These are phyloP conservation scores for Hirtodrosophila cameraria DNA, from an alignment of 2,888 invertebrate genomes.

Conservation along the genomic window DNA sequence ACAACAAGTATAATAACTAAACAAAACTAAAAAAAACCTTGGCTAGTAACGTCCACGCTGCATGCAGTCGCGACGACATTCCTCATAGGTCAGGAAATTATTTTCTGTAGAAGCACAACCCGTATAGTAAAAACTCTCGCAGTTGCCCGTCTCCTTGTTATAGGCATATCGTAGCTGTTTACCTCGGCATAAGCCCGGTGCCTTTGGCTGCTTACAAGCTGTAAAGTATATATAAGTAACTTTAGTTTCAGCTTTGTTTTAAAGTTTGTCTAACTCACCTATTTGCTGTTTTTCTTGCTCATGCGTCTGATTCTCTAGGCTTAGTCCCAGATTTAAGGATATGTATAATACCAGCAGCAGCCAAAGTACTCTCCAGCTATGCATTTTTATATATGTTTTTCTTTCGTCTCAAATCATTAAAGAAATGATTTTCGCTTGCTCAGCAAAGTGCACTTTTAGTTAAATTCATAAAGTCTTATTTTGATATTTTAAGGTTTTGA, in stretches of 20 bases:
- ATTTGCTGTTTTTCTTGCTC: conserved; percentile 39
- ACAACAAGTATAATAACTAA: background rate
- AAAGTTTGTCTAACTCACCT: conserved; percentile 40
- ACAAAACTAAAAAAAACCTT: background rate
- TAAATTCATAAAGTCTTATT: background rate
- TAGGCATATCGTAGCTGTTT: conserved; percentile 77
- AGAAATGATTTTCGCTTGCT: background rate
- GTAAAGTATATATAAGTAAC: background rate
- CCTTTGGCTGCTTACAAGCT: conserved; percentile 75
- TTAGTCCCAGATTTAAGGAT: conserved; percentile 10
- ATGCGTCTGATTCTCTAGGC: conserved; percentile 59
- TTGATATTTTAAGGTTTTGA: background rate
- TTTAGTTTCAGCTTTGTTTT: too few relatives aligned
- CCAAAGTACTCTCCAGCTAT: conserved; percentile 21
- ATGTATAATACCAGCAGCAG: conserved; percentile 30
- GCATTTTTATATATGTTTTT: conserved; percentile 1
- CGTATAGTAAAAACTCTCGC: conserved; percentile 79
- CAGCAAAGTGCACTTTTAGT: background rate
- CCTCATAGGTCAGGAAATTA: conserved; percentile 79
- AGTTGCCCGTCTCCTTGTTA: conserved; percentile 70
- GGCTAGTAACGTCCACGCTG: conserved; percentile 68
- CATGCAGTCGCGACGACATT: conserved; percentile 81
- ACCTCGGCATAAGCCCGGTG: conserved; percentile 73
- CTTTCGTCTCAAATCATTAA: too few relatives aligned
- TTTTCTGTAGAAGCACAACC: conserved; percentile 78